Evolutionary conservation across 2,797 vertebrate genomes (phyloP), one percentile per base, ranked within the genome.

Genomic region (Hippocampus kuda): DNA sequence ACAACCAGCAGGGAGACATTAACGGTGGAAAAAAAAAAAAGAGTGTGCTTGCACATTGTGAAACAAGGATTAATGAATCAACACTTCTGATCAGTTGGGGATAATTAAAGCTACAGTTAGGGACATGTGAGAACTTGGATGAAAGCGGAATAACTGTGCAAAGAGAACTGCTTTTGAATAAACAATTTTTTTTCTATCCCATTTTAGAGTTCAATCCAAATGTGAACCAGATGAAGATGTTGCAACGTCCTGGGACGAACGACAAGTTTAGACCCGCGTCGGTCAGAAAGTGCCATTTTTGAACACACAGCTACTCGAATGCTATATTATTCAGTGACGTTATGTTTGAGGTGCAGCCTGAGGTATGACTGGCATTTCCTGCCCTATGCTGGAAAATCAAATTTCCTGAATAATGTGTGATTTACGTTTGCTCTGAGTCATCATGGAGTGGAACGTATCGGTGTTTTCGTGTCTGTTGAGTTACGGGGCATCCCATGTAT

Each of bases 391-490:
- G 53, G 34, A 66, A 70, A 82, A 69, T 70, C 73, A 46, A 70
- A 70, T 79, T 79, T 83, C 77, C 68, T 67, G 65, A 65, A 65
- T 57, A 73, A 67, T 6, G 76, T 84, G 83, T 75, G 81, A 82
- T 81, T 81, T 82, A 81, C 61, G 75, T 71, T 60, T 53, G 2
- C 75, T 15, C 15, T 51, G 70, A 82, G 87, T 80, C 72, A 77
- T 71, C 74, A 72, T 76, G 75, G 69, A 0, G 54, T 72, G 85
- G 85, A 89, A 88, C 87, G 87, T n/a, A 68, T 65, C 66, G 1
- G 68, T 79, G 84, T 82, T 81, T 83, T 77, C 75, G 74, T 75
- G 59, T 68, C 78, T 13, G 18, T 79, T 80, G 63, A 72, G 64
- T 81, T 76, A 76, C 77, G 67, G 72, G 71, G 60, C 72, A 69